Evolutionary conservation across 92 coral and sea anemone genomes (phyloP).

Genomic region (Nematostella vectensis): DNA sequence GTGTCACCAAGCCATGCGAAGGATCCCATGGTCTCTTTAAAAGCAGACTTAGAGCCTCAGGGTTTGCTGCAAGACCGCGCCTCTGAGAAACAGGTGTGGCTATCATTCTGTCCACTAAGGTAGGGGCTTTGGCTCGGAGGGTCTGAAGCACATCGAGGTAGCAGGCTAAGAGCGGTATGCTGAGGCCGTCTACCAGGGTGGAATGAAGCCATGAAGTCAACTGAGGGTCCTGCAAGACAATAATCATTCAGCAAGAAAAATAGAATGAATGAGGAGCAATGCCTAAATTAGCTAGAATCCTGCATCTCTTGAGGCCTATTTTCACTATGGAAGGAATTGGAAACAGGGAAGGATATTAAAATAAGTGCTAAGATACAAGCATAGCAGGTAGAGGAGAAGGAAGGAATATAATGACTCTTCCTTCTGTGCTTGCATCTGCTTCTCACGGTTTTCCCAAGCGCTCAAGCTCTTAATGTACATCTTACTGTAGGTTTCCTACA

Average conservation of each 20-base stretch:
- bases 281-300: no score
- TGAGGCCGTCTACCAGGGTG: conserved; percentile 85
- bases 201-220: conserved; percentile 88
- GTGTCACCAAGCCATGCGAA: conserved; percentile 80
- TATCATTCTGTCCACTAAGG: conserved; percentile 79
- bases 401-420: no score
- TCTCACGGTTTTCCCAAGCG: no score
- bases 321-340: no score
- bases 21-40: conserved; percentile 98
- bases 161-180: conserved; percentile 87
- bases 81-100: conserved; percentile 70
- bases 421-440: no score
- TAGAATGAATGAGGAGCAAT: not conserved
- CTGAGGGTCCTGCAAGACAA: conserved; percentile 53
- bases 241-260: not conserved
- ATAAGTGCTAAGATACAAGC: no score
- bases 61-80: conserved; percentile 69
- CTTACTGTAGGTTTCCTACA: no score
- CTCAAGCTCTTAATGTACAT: no score
- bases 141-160: conserved; percentile 91
- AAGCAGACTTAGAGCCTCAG: conserved; percentile 79
- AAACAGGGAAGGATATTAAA: no score
- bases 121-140: conserved; percentile 83
- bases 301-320: no score
- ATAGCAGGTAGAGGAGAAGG: no score